These are phyloP conservation scores for Mesocricetus auratus DNA, from an alignment of 2,113 vertebrate genomes.

Conservation along the genomic window DNA sequence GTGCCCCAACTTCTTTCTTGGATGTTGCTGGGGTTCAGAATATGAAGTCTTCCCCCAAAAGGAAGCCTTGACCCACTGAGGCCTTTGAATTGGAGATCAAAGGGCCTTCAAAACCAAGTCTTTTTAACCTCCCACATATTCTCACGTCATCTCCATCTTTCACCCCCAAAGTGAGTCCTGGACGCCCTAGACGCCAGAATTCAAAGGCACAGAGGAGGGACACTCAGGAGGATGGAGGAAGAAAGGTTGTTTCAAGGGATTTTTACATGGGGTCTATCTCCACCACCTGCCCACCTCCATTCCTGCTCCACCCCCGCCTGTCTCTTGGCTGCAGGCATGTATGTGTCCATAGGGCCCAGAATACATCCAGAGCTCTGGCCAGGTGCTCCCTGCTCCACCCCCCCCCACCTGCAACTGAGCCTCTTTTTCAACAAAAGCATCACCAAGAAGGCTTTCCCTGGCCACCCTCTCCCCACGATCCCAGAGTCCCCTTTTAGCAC, in stretches of 20 bases:
- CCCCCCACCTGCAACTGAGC: background rate
- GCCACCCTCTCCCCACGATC: accelerated
- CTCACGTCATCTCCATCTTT: background rate
- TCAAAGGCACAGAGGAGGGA: background rate
- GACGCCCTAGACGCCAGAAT: background rate
- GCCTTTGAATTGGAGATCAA: background rate
- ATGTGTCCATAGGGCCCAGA: no score
- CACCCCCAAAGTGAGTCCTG: background rate
- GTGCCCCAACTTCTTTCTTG: no score
- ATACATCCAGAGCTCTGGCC: accelerated
- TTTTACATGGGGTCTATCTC: no score
- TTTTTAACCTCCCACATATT: background rate
- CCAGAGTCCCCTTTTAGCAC: background rate
- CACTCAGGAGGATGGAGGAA: background rate
- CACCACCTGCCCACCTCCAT: accelerated
- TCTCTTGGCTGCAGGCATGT: background rate
- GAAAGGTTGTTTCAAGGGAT: background rate
- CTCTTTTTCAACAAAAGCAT: background rate
- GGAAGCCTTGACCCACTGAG: accelerated
- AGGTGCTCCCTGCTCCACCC: background rate
- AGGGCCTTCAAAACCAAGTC: background rate
- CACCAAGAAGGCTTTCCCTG: background rate
- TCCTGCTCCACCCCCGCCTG: background rate
- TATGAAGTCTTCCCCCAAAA: background rate
- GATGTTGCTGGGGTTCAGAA: background rate